Conservation (phyloP, 2,797 vertebrate species). For the Octomys mimax region DNA sequence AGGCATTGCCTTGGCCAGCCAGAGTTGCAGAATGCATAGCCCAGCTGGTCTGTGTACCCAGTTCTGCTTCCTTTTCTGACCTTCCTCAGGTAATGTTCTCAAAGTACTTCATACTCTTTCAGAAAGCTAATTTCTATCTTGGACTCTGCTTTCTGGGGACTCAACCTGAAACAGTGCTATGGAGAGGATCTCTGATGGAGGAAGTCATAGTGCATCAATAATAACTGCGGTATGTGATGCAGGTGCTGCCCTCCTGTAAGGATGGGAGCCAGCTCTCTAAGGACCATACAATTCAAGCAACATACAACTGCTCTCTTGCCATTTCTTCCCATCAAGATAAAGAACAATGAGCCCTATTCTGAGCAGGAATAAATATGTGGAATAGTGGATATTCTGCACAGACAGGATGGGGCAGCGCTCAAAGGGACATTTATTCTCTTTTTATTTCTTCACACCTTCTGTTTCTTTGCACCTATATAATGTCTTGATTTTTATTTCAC, state of each 20-base stretch:
- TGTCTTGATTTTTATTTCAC: slow-evolving; percentile 59
- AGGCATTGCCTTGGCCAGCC: neutral
- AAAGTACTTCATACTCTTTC: neutral
- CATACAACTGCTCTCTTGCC: neutral
- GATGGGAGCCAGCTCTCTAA: neutral
- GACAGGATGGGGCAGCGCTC: neutral
- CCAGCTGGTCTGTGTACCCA: neutral
- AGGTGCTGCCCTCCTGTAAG: rapidly evolving
- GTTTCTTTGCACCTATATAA: neutral
- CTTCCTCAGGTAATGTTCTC: neutral
- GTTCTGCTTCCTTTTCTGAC: neutral
- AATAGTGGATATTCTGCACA: neutral
- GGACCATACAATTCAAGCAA: neutral
- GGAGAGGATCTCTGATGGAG: neutral
- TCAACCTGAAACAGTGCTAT: too few relatives aligned
- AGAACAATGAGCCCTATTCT: neutral
- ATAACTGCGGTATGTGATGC: neutral
- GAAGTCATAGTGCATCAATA: neutral
- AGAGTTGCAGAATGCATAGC: neutral
- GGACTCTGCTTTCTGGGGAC: neutral
- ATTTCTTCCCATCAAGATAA: neutral
- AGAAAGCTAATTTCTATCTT: neutral
- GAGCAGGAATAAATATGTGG: neutral
- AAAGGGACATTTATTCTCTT: neutral
- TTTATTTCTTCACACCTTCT: neutral